Evolutionary conservation across 2,797 vertebrate species (phyloP).

Genomic region (Macrochelys suwanniensis): DNA sequence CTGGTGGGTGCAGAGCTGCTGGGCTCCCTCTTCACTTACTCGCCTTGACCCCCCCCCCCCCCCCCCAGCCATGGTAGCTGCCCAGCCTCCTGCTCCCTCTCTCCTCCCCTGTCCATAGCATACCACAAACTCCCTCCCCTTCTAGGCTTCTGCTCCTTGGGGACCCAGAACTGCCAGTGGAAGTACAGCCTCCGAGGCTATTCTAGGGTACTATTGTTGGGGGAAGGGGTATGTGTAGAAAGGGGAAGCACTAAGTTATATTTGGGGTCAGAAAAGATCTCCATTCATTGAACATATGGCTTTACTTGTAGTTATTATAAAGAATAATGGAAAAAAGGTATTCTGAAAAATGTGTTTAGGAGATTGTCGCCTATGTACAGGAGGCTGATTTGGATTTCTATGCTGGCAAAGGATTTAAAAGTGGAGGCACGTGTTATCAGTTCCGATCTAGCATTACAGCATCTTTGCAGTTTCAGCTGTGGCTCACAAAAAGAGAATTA

Average conservation of each 20-base stretch:
- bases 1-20: neutral
- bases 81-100: neutral
- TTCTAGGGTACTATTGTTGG: neutral
- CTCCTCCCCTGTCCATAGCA: neutral
- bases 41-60: neutral
- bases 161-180: neutral
- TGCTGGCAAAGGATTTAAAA: neutral
- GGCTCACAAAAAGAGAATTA: constrained; percentile 18
- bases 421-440: neutral
- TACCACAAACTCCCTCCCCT: fast-evolving
- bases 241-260: neutral
- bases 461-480: neutral
- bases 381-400: neutral
- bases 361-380: neutral
- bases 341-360: fast-evolving
- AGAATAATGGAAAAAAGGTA: neutral
- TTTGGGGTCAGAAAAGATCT: neutral
- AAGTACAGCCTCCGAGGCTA: neutral
- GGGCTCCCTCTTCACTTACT: neutral
- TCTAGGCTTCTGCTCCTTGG: fast-evolving
- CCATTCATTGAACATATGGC: neutral
- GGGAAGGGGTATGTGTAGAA: too few relatives aligned
- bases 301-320: neutral
- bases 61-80: neutral
- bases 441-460: neutral